These are phyloP conservation scores for Lanius ludovicianus DNA, from an alignment of 2,113 vertebrate species.

Conservation along the genomic window DNA sequence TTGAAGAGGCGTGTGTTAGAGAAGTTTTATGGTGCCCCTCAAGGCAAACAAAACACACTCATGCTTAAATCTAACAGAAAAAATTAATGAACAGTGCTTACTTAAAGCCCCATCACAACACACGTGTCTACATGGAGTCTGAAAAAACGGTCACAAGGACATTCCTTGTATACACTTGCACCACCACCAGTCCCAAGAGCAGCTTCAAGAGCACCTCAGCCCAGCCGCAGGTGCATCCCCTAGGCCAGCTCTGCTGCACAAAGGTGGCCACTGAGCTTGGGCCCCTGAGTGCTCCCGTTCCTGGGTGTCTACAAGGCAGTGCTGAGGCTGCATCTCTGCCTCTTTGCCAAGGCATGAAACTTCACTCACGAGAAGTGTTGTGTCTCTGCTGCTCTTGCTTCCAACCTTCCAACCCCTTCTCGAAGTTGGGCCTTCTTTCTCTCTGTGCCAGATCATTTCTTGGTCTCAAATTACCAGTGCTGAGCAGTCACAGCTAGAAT, in stretches of 20 bases:
- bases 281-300: fast-evolving
- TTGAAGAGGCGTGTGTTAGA: not conserved
- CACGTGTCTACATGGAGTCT: fast-evolving
- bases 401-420: not conserved
- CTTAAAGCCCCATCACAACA: not conserved
- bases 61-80: not conserved
- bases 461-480: not conserved
- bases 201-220: not conserved
- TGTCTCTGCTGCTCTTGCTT: not conserved
- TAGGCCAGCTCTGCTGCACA: not conserved
- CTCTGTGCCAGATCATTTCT: not conserved
- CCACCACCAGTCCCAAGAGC: not conserved
- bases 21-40: not conserved
- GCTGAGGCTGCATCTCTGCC: not conserved
- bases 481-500: not conserved
- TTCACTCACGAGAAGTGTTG: not conserved
- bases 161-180: not conserved
- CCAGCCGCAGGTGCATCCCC: not conserved
- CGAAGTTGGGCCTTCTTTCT: not conserved
- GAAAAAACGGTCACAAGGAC: not conserved
- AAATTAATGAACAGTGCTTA: not conserved
- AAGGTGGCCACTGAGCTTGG: not conserved
- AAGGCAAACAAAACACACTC: not conserved
- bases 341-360: not conserved
- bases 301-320: not conserved